Conservation (phyloP, 2,113 vertebrate genomes). For the Chrysemys picta region DNA sequence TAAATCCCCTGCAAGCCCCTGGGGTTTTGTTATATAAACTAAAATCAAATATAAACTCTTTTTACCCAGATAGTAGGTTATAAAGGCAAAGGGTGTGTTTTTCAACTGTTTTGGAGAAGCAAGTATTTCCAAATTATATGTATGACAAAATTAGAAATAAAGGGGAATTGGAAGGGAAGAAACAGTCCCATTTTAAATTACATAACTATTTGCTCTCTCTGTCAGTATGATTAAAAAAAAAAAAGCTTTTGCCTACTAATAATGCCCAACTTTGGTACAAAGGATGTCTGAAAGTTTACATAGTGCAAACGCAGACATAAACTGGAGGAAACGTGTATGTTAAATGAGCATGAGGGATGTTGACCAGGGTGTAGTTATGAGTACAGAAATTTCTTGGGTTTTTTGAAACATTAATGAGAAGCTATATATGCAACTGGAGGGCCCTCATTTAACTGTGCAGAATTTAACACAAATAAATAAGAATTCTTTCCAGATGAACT, state of each 20-base stretch:
- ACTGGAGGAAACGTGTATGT: background rate
- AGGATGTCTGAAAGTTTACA: background rate
- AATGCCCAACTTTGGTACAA: background rate
- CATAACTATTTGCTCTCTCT: background rate
- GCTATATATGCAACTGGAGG: background rate
- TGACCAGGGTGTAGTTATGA: background rate
- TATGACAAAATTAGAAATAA: background rate
- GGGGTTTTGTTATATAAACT: background rate
- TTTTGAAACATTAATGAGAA: background rate
- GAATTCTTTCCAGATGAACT: background rate
- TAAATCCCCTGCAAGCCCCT: conserved; percentile 14
- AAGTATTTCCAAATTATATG: background rate
- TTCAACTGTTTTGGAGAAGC: background rate
- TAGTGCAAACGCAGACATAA: background rate
- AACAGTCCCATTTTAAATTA: background rate
- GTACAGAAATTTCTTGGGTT: background rate
- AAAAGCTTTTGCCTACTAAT: background rate
- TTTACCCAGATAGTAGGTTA: background rate
- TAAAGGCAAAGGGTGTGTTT: background rate
- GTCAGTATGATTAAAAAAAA: background rate
- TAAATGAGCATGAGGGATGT: background rate
- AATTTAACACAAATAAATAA: background rate
- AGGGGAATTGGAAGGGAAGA: background rate
- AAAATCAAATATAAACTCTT: conserved; percentile 1
- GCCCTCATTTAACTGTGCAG: background rate